Conservation (phyloP, 2,113 vertebrate species). For the Nycticebus coucang region DNA sequence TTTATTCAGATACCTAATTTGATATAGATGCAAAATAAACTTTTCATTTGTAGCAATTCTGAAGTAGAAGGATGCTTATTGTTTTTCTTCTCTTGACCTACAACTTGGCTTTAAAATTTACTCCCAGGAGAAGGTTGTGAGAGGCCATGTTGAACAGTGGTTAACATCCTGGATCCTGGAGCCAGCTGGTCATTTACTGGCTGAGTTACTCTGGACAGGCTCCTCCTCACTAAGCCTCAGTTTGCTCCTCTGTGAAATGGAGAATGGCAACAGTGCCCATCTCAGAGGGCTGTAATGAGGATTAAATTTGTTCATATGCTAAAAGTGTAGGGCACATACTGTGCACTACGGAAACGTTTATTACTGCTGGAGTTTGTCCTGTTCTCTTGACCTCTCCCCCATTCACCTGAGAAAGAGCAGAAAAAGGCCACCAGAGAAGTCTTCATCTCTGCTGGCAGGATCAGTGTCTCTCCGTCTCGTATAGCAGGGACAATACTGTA, state of each 20-base stretch:
- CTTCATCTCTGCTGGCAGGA: neutral
- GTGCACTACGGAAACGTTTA: neutral
- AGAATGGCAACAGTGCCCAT: neutral
- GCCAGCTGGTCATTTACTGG: neutral
- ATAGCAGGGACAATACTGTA: neutral
- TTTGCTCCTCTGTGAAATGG: neutral
- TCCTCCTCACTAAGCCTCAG: neutral
- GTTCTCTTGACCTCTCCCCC: neutral
- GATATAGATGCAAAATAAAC: neutral
- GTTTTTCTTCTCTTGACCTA: conserved; percentile 16
- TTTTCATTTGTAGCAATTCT: neutral
- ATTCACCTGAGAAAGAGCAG: neutral
- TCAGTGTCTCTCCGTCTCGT: neutral
- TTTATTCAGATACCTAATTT: conserved; percentile 39
- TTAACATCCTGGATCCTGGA: neutral
- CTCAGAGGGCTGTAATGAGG: neutral
- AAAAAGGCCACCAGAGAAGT: neutral
- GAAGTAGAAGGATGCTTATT: neutral
- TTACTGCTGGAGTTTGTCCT: neutral
- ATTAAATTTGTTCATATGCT: neutral
- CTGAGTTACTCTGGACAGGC: neutral
- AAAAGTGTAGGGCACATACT: neutral
- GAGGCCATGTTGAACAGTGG: neutral
- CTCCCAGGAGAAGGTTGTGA: neutral
- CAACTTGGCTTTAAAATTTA: neutral